Evolutionary conservation across 2,797 vertebrate species (phyloP), one percentile per base, ranked within the genome.

Genomic region (Fistularia tabacaria): DNA sequence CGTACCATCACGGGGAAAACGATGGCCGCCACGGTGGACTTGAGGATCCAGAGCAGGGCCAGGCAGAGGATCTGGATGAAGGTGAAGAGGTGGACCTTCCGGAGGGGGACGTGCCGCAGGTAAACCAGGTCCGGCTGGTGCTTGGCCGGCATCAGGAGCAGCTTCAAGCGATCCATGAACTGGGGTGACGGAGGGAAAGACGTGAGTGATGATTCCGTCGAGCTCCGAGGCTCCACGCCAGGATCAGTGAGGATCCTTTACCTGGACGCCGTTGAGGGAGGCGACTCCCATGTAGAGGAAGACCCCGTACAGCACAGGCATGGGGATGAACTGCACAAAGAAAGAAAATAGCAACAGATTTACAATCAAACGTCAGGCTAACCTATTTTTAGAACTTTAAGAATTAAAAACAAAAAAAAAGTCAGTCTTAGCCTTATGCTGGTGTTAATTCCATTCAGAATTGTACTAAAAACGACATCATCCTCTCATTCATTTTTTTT

Each of bases 281-380:
- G 97, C 97, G 0, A 99, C 97, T 0, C 97, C 97, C 97, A 99
- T 99, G 74, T 99, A 99, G 1, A 99, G 92, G 88, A 99, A 99
- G 63, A 99, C 96, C 3, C 97, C 97, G 0, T 98, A 99, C 56
- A 99, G 89, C 48, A 99, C 97, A 1, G 97, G 96, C 97, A 99
- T 99, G 12, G 97, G 96, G 59, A 99, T 99, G 76, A 97, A 99
- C 97, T 99, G 57, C 25, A 25, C 25, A 10, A 62, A 10, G n/a
- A n/a, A 46, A 46, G 1, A 51, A n/a, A 10, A 46, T 6, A 14
- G 1, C 39, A 46, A 46, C 45, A 46, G 6, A n/a, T n/a, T n/a
- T n/a, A n/a, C n/a, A n/a, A n/a, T n/a, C n/a, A n/a, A n/a, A n/a
- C n/a, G n/a, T 9, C 10, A 25, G 25, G 25, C 25, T 25, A 25